These are phyloP conservation scores for Herpailurus yagouaroundi DNA, from an alignment of 2,113 vertebrate species.

Conservation along the genomic window DNA sequence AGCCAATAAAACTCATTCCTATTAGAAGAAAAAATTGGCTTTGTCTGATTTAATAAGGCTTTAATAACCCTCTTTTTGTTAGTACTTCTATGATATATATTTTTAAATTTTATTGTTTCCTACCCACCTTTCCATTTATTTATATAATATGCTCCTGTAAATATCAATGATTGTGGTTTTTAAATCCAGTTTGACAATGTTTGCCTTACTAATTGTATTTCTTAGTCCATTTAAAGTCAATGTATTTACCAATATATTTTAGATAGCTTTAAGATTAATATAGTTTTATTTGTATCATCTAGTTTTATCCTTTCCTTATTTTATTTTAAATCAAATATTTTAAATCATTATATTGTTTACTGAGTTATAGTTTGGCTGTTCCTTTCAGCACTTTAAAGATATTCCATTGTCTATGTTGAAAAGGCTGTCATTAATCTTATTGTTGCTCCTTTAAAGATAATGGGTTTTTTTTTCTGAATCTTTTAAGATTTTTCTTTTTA, in stretches of 20 bases:
- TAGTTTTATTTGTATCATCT: not conserved
- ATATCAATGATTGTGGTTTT: not conserved
- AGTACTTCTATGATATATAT: not conserved
- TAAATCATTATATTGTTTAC: not conserved
- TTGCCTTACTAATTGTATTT: not conserved
- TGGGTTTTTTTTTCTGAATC: not conserved
- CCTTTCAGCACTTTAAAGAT: not conserved
- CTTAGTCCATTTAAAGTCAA: not conserved
- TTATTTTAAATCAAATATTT: not conserved
- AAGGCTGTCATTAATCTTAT: not conserved
- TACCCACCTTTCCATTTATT: not conserved
- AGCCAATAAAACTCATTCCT: not conserved
- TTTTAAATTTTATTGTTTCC: not conserved
- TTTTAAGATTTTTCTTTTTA: not conserved
- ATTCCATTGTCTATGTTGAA: not conserved
- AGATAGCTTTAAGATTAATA: not conserved
- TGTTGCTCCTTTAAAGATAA: not conserved
- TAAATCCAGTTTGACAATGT: not conserved
- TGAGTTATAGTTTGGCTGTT: not conserved
- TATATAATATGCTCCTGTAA: not conserved
- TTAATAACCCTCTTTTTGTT: not conserved
- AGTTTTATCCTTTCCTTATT: not conserved
- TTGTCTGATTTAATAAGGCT: not conserved
- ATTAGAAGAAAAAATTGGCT: not conserved
- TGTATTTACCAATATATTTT: slow-evolving; percentile 21